Conservation (phyloP, 2,113 vertebrate genomes). For the Nymphicus hollandicus region DNA sequence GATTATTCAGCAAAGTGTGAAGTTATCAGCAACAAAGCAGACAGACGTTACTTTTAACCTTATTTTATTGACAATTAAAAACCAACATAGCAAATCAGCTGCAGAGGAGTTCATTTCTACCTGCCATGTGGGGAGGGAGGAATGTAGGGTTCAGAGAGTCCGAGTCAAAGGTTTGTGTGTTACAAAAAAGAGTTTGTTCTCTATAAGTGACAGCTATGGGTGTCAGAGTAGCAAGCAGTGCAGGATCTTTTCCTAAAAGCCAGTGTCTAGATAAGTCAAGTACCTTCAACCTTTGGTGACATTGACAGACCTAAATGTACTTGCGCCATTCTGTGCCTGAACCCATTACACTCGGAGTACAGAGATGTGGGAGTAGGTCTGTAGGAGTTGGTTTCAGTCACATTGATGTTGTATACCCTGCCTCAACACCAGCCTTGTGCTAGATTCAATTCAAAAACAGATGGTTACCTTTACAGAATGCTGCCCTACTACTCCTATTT, state of each 20-base stretch:
- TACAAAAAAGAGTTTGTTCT: not conserved
- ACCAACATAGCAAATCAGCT: not conserved
- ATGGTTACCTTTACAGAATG: not conserved
- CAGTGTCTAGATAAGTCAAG: not conserved
- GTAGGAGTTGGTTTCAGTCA: not conserved
- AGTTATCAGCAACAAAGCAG: not conserved
- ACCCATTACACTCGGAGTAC: not conserved
- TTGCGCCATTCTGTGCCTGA: not conserved
- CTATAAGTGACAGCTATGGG: not conserved
- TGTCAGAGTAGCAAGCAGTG: not conserved
- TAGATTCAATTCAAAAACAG: not conserved
- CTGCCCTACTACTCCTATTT: not conserved
- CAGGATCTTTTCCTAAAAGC: not conserved
- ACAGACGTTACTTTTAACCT: not conserved
- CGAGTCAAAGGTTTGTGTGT: not conserved
- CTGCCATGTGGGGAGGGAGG: not conserved
- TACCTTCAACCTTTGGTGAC: not conserved
- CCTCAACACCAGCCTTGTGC: not conserved
- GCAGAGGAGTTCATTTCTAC: not conserved
- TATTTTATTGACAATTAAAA: not conserved
- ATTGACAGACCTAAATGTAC: not conserved
- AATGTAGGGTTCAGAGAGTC: not conserved
- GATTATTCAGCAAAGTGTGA: not conserved
- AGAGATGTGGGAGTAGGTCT: not conserved
- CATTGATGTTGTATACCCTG: not conserved